Base-by-base conservation (phyloP, 2,797 vertebrate species). In the Pseudotriccus pelzelni region DNA sequence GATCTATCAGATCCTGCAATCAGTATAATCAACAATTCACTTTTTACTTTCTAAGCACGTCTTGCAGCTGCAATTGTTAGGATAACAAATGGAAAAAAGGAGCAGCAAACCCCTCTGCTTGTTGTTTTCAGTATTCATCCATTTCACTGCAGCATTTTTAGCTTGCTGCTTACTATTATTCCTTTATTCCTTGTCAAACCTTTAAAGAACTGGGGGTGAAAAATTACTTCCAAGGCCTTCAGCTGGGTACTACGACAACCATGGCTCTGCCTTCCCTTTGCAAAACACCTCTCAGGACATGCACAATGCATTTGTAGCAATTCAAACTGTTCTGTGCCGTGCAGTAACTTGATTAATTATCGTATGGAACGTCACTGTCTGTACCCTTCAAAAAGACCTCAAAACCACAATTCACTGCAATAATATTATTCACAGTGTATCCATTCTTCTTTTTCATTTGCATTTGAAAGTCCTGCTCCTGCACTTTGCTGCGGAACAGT, bases 401-500 rank as follows among this genome's bases (percentile, higher is more conserved):
- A 92, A 83, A 93, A 87, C 87, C 50, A 23, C 39, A 59, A 23
- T 80, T 90, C 59, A 58, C 21, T 22, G 27, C 83, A 84, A 77
- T 50, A 84, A 43, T 75, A 34, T 92, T 75, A 84, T 76, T 95
- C 87, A 94, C 52, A 89, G 46, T 10, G 11, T 32, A 28, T 17
- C 44, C 44, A 58, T 96, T 97, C 77, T 92, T 76, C 52, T 74
- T 76, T 84, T 58, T 24, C 23, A 93, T 94, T 94, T 96, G 77
- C 87, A 96, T 96, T 86, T 94, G 62, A 96, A 97, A 94, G 56
- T 72, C 10, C 14, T 28, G 36, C 19, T 85, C 76, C 67, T 60
- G 59, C 41, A 68, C 39, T 90, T 55, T 58, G 49, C 41, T 43
- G 14, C 21, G 77, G 72, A 75, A 74, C 0, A 0, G 6, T 27